Evolutionary conservation across 2,888 invertebrate species (phyloP), one percentile per base, ranked within the genome.

Genomic region (Troilus luridus): DNA sequence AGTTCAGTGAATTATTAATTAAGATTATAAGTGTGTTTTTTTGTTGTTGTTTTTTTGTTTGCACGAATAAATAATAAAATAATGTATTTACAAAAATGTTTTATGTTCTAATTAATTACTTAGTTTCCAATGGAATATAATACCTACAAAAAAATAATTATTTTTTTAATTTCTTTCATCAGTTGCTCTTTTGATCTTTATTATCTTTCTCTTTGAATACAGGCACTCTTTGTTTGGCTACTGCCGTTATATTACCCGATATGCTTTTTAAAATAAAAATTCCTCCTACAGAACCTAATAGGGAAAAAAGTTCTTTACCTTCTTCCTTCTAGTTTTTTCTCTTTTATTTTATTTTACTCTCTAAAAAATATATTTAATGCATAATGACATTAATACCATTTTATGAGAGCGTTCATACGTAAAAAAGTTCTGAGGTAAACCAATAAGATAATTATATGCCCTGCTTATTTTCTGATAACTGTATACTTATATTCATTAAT

Each of bases 141-240:
- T 67, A 67, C 12, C 1, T 12, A 5, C 12, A 10, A 24, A 67
- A n/a, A 67, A 67, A 24, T 24, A 67, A 67, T 24, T 67, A 24
- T 67, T 67, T 67, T n/a, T 24, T 24, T 67, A 67, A 67, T 67
- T 67, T 24, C 67, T 67, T 67, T 67, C 67, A 67, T 67, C 67
- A 67, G 67, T 6, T 67, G 5, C 67, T 67, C 67, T 67, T 67
- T 67, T 67, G 67, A 67, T 67, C n/a, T 67, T 67, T 67, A 67
- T 24, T 67, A 67, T 67, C 67, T 67, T 67, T 67, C 67, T 67
- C 67, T 67, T 67, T 67, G 67, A 67, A 67, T 67, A 24, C 24
- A 12, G 24, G 11, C 0, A 2, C 24, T 24, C 67, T 67, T 67
- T 67, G 67, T 67, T 67, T 67, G 24, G 67, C 67, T 14, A 24